These are phyloP conservation scores for Calephelis nemesis DNA, from an alignment of 1,140 invertebrate species.

Conservation along the genomic window DNA sequence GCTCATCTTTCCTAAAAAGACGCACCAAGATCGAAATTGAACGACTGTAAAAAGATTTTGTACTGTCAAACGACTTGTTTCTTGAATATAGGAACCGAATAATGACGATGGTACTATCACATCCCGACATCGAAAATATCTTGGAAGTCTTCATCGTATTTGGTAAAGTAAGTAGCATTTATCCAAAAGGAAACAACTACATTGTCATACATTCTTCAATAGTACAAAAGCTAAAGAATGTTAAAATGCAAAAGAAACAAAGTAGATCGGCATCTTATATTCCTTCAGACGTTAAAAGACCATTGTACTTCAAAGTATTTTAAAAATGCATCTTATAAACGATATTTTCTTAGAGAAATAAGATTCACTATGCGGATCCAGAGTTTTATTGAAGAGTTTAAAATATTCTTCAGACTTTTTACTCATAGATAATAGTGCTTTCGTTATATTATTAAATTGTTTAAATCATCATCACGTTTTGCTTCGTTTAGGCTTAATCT, in stretches of 20 bases:
- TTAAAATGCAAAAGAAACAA: conserved; percentile 30
- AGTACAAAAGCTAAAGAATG: conserved; percentile 20
- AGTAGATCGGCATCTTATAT: conserved; percentile 31
- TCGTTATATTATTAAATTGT: no score
- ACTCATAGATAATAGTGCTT: no score
- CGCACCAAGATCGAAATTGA: no score
- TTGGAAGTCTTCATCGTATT: not conserved
- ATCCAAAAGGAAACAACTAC: not conserved
- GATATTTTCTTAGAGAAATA: conserved; percentile 15
- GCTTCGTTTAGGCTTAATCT: no score
- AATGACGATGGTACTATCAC: no score
- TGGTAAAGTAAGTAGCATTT: not conserved
- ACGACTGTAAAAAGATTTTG: no score
- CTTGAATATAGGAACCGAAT: no score
- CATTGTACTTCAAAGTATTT: conserved; percentile 16
- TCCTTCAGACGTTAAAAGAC: conserved; percentile 23
- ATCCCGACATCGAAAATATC: no score
- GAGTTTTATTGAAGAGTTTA: conserved; percentile 16
- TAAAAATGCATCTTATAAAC: conserved; percentile 17
- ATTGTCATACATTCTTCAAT: conserved; percentile 17
- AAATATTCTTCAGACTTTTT: not conserved
- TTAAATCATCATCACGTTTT: no score
- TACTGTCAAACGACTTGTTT: no score
- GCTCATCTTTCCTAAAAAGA: no score
- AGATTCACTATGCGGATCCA: conserved; percentile 7